Base-by-base conservation (phyloP, 2,797 vertebrate species). In the Lagothrix lagotricha region DNA sequence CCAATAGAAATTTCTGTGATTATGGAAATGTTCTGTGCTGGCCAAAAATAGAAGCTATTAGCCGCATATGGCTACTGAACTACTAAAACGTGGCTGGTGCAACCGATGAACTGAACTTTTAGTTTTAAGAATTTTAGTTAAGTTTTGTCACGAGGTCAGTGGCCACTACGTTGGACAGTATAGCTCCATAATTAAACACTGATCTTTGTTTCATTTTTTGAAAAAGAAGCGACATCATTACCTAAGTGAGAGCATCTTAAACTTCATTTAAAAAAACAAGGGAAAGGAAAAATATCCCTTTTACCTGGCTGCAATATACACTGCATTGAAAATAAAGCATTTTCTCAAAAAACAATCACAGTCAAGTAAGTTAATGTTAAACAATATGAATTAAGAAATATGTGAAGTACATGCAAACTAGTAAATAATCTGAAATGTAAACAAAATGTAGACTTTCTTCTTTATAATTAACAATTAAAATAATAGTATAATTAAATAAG, bases 281-380 rank as follows among this genome's bases (percentile, higher is more conserved):
- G 7, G 7, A 54, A 73, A 82, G 13, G 82, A 80, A 80, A 12
- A 91, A 24, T 39, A 77, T 24, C 54, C 1, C 41, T 96, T 93
- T 93, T 61, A 67, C 3, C 88, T 92, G 8, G 33, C 2, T 77
- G 22, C 26, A 88, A 2, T 44, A 44, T 83, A 92, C 2, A 87
- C 1, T 64, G 1, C 72, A 89, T 52, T 36, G 48, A 76, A 92
- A 96, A 81, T 19, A 87, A 4, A 82, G 19, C 1, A 84, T 19
- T 57, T 73, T 52, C 48, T 58, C 36, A 44, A 57, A 70, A 93
- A 84, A 58, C 67, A 87, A 90, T 61, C 12, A 86, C 33, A 46
- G 46, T 61, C 28, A 96, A 93, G 14, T 57, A 96, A 93, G 14
- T 57, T 80, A 72, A 36, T 86, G 14, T 41, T 96, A 50, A 92